Base-by-base conservation (phyloP, 2,113 vertebrate genomes). In the Nansenia antarctica region DNA sequence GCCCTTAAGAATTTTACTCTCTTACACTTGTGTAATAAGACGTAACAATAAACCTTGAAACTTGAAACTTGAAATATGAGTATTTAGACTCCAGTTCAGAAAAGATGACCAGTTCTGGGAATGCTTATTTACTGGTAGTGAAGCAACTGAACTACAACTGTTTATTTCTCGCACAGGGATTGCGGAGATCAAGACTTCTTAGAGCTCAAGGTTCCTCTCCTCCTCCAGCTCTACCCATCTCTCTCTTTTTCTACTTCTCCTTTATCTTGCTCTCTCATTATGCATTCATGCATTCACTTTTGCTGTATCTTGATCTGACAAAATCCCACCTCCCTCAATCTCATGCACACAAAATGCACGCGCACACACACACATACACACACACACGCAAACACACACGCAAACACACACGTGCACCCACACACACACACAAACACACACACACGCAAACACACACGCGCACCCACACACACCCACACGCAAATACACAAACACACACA, bases 91-190 rank as follows among this genome's bases (percentile, higher is more conserved):
- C n/a, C n/a, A n/a, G n/a, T n/a, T n/a, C n/a, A n/a, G n/a, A n/a
- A n/a, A 74, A 70, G 74, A 72, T 42, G 30, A 67, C 30, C 49
- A 29, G n/a, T 47, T 47, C 15, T n/a, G 18, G 31, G 69, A 61
- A 55, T 29, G 18, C 73, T 83, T 69, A 82, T 82, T 78, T 82
- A 69, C 79, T 76, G 82, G 65, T 82, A n/a, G 77, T 55, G 83
- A 82, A 85, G 85, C 65, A 76, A 75, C 74, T 3, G 32, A n/a
- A n/a, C n/a, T n/a, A n/a, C n/a, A n/a, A n/a, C n/a, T 55, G 54
- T 80, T 82, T 78, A 77, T 81, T 82, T 67, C 65, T 14, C 2
- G 18, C 66, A 60, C 31, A 68, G 76, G 68, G 72, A 82, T 68
- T n/a, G 62, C 54, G 42, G 57, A 73, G 76, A 76, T 84, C 65